A percentile compares a stretch with the other conserved stretches of the same genome.
These are phyloP conservation scores for Manacus vitellinus DNA, from an alignment of 2,113 vertebrate genomes.

Conservation along the genomic window DNA sequence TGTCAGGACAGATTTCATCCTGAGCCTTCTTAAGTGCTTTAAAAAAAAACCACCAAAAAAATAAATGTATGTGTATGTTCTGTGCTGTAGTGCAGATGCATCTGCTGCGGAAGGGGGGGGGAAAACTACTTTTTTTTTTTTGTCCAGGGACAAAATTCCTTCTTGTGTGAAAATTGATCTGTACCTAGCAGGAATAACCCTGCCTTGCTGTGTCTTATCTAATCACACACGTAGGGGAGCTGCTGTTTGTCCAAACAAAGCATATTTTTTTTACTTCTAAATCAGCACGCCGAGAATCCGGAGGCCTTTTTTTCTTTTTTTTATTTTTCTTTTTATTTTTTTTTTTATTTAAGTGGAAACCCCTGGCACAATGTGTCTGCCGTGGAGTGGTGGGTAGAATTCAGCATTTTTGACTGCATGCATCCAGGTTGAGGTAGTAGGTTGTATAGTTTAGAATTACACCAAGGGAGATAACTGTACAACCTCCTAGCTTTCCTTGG, in stretches of 20 bases:
- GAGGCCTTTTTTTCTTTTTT: background rate
- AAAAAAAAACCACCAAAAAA: background rate
- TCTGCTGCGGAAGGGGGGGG: background rate
- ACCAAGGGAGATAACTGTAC: slow-evolving; percentile 99
- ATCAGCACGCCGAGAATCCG: background rate
- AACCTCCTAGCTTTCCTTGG: slow-evolving; percentile 99
- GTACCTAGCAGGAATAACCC: background rate
- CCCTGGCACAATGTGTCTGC: slow-evolving; percentile 5
- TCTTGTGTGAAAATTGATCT: background rate
- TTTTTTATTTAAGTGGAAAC: background rate
- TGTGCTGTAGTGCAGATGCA: background rate
- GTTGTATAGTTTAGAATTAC: slow-evolving; percentile 99
- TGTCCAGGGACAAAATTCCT: background rate
- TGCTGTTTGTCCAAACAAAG: background rate
- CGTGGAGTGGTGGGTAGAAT: slow-evolving; percentile 53
- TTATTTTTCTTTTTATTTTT: background rate
- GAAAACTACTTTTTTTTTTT: background rate
- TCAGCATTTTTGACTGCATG: slow-evolving; percentile 79
- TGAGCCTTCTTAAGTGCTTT: background rate
- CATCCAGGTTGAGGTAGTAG: slow-evolving; percentile 99
- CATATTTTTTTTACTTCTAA: background rate
- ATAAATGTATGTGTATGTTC: background rate
- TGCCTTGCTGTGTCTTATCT: background rate
- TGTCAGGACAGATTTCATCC: background rate
- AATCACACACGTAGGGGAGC: background rate